Conservation (phyloP, 2,888 invertebrate species). For the Eurytoma adleriae region DNA sequence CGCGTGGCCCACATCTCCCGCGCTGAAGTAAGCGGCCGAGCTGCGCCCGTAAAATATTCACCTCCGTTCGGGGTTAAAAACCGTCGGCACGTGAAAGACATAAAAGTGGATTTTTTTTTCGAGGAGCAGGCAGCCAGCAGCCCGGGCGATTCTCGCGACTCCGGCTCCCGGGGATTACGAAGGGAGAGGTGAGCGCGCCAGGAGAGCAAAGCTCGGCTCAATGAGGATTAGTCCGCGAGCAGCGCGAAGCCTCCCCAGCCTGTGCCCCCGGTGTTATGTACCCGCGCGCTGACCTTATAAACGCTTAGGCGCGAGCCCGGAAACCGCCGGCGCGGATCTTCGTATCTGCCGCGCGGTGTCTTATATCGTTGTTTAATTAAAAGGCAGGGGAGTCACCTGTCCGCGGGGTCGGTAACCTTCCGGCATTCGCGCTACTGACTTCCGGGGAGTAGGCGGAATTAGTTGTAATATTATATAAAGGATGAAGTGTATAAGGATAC, state of each 20-base stretch:
- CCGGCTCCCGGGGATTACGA: conserved; percentile 37
- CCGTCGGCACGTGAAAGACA: neutral
- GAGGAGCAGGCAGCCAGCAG: neutral
- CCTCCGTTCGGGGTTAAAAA: too few species aligned
- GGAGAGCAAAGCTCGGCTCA: conserved; percentile 52
- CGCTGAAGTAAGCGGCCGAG: neutral
- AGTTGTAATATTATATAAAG: too few species aligned
- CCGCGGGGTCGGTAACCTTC: too few species aligned
- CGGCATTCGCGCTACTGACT: too few species aligned
- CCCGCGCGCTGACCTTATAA: conserved; percentile 37
- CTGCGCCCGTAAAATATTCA: neutral
- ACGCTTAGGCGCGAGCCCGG: conserved; percentile 38
- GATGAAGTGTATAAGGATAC: too few species aligned
- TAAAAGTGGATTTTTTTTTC: conserved; percentile 34
- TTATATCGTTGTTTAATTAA: neutral
- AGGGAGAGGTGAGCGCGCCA: neutral
- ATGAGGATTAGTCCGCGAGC: conserved; percentile 45
- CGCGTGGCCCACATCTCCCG: neutral
- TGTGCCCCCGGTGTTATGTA: neutral
- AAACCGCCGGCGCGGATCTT: conserved; percentile 25
- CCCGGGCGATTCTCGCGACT: conserved; percentile 36
- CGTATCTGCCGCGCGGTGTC: neutral
- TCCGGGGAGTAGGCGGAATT: too few species aligned
- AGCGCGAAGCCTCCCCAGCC: neutral
- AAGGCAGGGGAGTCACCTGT: too few species aligned